Evolutionary conservation across 2,113 vertebrate genomes (phyloP).

Genomic region (Cinclus cinclus): DNA sequence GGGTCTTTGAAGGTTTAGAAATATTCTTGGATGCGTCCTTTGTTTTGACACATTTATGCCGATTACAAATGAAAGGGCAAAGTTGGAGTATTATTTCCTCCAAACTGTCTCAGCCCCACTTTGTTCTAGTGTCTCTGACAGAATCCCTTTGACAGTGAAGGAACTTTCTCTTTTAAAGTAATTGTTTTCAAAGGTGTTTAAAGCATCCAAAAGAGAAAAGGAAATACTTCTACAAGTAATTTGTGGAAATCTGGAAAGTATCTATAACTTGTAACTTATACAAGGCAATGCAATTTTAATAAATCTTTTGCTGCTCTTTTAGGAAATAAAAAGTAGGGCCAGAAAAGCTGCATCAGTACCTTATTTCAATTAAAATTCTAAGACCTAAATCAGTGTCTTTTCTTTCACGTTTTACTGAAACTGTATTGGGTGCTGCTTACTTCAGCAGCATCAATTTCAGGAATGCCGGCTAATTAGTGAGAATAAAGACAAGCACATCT

Average conservation of each 20-base stretch:
- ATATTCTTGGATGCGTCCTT: constrained; percentile 38
- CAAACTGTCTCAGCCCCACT: neutral
- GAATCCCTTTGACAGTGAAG: neutral
- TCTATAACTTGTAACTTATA: neutral
- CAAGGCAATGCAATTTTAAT: neutral
- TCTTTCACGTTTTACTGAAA: neutral
- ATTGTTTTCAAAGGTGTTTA: constrained; percentile 16
- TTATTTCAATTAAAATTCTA: neutral
- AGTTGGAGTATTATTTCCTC: neutral
- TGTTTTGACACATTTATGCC: constrained; percentile 42
- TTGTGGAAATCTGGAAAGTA: neutral
- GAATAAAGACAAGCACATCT: neutral
- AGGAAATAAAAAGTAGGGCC: neutral
- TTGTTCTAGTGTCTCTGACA: neutral
- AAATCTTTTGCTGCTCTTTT: neutral
- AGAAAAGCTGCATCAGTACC: neutral
- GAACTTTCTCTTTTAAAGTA: neutral
- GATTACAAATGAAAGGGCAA: constrained; percentile 1
- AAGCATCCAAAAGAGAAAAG: neutral
- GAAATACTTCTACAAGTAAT: neutral
- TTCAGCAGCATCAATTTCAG: neutral
- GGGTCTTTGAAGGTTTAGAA: constrained; percentile 50
- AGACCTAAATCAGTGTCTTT: neutral
- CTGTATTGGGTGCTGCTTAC: neutral
- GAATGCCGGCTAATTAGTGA: neutral